phyloP scores from a whole-genome alignment of 2,888 invertebrate species.

The Orthonychiurus folsomi region DNA sequence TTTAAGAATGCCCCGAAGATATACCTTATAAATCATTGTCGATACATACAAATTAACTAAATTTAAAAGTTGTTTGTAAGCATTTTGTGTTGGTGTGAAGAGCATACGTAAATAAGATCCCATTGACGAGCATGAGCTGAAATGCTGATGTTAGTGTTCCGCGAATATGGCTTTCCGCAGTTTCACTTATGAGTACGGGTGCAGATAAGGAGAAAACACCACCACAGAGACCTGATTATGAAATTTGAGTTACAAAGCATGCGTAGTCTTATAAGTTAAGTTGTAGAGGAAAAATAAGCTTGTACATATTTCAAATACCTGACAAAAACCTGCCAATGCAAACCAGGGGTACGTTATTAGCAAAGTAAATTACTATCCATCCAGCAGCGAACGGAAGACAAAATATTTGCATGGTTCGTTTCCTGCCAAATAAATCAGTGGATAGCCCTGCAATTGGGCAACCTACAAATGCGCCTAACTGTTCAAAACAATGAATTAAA shows the following conservation, averaged over 20 bases:
- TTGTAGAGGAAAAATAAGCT: not conserved
- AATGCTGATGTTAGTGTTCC: constrained; percentile 78
- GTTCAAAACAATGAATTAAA: not conserved
- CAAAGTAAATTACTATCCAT: constrained; percentile 6
- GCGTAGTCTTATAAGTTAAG: not conserved
- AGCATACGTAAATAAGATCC: constrained; percentile 32
- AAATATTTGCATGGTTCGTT: constrained; percentile 7
- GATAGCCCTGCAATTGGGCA: constrained; percentile 8
- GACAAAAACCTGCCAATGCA: not conserved
- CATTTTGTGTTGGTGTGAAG: too few species aligned
- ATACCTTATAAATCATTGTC: too few species aligned
- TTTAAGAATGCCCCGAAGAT: not conserved
- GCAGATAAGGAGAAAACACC: constrained; percentile 75
- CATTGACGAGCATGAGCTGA: constrained; percentile 60
- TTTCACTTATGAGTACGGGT: constrained; percentile 77
- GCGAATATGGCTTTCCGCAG: constrained; percentile 69
- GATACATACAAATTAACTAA: too few species aligned
- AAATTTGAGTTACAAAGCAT: too few species aligned
- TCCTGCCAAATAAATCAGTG: not conserved
- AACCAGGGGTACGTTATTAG: constrained; percentile 51
- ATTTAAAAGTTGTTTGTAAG: too few species aligned
- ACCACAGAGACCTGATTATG: constrained; percentile 49
- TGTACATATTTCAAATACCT: not conserved
- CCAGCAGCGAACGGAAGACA: constrained; percentile 1
- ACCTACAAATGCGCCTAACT: constrained; percentile 6